phyloP scores from a whole-genome alignment of 53 echinoderm and acorn worm genomes.

The Mesocentrotus franciscanus region DNA sequence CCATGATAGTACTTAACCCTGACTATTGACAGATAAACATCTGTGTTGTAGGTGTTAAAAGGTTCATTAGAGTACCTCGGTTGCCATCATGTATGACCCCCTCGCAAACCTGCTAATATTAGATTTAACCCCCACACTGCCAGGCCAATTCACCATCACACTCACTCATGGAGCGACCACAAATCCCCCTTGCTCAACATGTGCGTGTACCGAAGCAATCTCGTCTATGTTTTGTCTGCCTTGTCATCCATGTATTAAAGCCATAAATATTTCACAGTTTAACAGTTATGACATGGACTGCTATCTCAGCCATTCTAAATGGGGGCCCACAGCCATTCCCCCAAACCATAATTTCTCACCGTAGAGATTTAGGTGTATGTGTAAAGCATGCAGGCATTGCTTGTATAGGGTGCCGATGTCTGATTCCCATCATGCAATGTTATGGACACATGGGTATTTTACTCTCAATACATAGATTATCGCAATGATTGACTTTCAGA shows the following conservation, averaged over 20 bases:
- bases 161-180: not conserved
- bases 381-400: not conserved
- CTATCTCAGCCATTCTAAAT: constrained; percentile 50
- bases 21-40: not conserved
- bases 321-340: constrained; percentile 28
- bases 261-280: constrained; percentile 61
- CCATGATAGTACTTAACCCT: not conserved
- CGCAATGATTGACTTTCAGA: not conserved
- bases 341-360: constrained; percentile 56
- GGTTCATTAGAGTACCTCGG: not conserved
- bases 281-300: constrained; percentile 62
- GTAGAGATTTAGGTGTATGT: not conserved
- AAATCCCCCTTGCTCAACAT: constrained; percentile 47
- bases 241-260: constrained; percentile 39
- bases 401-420: not conserved
- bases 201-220: constrained; percentile 25
- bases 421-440: not conserved
- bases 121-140: constrained; percentile 36
- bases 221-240: constrained; percentile 30
- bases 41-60: not conserved
- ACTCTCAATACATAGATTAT: not conserved
- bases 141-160: not conserved
- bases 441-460: not conserved
- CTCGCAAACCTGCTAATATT: not conserved
- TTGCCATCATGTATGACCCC: not conserved